Evolutionary conservation across 2,113 vertebrate genomes (phyloP).

Genomic region (Turdus rufiventris): DNA sequence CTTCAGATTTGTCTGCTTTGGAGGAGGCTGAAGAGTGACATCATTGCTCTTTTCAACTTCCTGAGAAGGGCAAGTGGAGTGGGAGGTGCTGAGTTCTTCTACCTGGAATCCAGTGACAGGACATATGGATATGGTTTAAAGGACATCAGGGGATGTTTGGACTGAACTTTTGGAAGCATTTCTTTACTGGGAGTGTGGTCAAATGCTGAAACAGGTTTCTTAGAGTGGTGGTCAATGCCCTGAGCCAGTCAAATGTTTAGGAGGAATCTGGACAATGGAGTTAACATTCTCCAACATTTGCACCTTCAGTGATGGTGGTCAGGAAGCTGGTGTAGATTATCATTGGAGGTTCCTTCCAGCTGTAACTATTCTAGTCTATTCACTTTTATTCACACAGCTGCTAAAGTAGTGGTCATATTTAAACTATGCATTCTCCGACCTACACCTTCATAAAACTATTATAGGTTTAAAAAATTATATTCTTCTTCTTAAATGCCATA

Average conservation of each 20-base stretch:
- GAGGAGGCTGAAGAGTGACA: not conserved
- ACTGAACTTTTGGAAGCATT: not conserved
- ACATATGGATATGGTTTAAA: not conserved
- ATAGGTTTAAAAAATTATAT: not conserved
- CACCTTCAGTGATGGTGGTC: not conserved
- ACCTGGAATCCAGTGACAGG: not conserved
- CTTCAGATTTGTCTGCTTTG: fast-evolving
- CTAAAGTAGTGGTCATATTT: not conserved
- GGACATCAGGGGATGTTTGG: not conserved
- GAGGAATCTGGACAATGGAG: not conserved
- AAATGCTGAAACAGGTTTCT: not conserved
- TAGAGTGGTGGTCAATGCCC: fast-evolving
- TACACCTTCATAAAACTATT: not conserved
- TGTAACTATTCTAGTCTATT: not conserved
- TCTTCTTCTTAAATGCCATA: not conserved
- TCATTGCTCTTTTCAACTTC: not conserved
- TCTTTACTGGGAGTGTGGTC: fast-evolving
- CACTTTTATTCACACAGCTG: not conserved
- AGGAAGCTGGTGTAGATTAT: not conserved
- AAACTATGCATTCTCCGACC: not conserved
- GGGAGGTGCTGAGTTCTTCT: not conserved
- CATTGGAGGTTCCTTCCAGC: fast-evolving
- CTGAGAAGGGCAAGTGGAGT: not conserved
- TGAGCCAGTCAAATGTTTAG: not conserved
- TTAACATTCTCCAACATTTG: not conserved